Conservation (phyloP, 2,113 vertebrate species). For the Phoxinus phoxinus region DNA sequence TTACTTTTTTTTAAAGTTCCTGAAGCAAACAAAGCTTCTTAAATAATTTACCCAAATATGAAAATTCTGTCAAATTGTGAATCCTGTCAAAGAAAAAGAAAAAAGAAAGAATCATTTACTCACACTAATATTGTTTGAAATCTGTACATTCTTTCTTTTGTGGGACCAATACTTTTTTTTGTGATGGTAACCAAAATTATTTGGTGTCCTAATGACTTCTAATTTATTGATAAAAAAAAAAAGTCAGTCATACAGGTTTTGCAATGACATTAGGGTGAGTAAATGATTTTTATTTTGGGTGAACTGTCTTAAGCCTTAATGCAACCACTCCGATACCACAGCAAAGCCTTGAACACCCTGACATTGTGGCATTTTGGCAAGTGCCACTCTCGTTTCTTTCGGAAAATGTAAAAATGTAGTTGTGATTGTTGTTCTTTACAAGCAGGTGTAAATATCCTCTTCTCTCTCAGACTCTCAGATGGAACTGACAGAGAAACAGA, state of each 20-base stretch:
- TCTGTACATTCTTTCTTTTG: background rate
- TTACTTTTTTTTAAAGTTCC: background rate
- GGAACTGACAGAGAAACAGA: conserved; percentile 74
- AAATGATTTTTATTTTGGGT: too few species aligned
- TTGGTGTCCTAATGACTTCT: background rate
- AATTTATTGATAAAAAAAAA: too few species aligned
- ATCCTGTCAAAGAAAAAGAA: too few species aligned
- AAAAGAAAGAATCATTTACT: background rate
- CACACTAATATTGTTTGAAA: background rate
- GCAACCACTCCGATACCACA: too few species aligned
- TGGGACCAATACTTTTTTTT: background rate
- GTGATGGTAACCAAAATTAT: background rate
- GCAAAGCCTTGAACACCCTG: background rate
- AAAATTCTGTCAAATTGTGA: background rate
- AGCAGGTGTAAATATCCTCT: background rate
- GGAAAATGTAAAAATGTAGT: background rate
- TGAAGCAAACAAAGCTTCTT: too few species aligned
- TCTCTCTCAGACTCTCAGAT: conserved; percentile 77
- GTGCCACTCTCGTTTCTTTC: background rate
- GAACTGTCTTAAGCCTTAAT: too few species aligned
- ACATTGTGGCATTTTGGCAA: background rate
- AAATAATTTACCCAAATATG: background rate
- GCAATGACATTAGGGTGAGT: too few species aligned
- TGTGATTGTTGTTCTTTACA: background rate
- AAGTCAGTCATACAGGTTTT: too few species aligned